phyloP scores from a whole-genome alignment of 2,113 vertebrate genomes.

The Sylvicapra grimmia region DNA sequence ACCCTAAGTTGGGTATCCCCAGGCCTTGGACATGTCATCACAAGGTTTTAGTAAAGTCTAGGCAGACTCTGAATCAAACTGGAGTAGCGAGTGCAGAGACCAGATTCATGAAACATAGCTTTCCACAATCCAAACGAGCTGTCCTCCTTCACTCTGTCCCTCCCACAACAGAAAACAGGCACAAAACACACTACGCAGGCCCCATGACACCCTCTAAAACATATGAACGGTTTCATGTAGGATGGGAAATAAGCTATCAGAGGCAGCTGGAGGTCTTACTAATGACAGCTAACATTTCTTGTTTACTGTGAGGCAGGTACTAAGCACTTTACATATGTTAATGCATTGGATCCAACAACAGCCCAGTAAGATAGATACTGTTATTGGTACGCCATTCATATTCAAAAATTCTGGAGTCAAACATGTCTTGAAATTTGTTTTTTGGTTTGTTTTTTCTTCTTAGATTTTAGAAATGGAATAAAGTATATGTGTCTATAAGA shows the following conservation, averaged over 20 bases:
- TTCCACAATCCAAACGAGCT: not conserved
- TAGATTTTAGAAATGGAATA: not conserved
- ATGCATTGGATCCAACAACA: not conserved
- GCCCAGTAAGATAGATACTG: not conserved
- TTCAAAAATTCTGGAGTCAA: not conserved
- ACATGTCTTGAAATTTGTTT: not conserved
- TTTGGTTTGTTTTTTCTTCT: not conserved
- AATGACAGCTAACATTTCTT: not conserved
- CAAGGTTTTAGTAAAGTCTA: not conserved
- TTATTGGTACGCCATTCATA: not conserved
- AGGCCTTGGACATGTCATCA: not conserved
- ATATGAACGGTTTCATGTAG: not conserved
- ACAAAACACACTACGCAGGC: not conserved
- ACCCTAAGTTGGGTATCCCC: not conserved
- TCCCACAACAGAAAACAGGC: not conserved
- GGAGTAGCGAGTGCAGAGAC: not conserved
- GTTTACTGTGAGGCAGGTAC: not conserved
- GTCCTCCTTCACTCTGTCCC: not conserved
- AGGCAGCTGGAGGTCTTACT: not conserved
- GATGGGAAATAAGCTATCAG: not conserved
- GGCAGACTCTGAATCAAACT: not conserved
- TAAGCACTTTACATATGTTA: not conserved
- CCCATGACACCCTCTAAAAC: not conserved
- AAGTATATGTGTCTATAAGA: not conserved
- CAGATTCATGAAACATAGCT: not conserved